Conservation (phyloP, 2,113 vertebrate species). For the Muscicapa adusta region DNA sequence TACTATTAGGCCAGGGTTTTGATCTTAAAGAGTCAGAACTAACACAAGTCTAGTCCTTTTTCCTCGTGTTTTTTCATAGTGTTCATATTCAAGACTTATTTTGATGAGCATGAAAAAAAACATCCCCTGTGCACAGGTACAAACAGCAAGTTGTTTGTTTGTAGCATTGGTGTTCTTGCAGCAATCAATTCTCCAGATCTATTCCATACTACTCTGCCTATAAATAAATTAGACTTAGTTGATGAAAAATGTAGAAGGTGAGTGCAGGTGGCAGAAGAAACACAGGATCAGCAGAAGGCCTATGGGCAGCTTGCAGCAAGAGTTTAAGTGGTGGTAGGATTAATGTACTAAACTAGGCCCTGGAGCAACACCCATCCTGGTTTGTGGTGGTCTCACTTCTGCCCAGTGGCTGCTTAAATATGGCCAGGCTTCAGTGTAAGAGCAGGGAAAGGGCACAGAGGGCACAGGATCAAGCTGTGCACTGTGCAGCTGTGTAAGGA, state of each 20-base stretch:
- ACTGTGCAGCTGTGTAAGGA: too few relatives aligned
- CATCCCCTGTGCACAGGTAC: not conserved
- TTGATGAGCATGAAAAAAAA: not conserved
- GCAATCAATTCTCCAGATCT: not conserved
- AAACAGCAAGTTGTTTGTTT: not conserved
- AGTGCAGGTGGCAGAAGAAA: not conserved
- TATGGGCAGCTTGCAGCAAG: not conserved
- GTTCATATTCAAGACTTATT: not conserved
- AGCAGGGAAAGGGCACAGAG: too few relatives aligned
- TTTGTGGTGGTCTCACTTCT: too few relatives aligned
- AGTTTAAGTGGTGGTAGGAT: not conserved
- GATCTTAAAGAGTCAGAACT: not conserved
- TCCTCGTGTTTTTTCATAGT: not conserved
- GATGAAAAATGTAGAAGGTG: not conserved
- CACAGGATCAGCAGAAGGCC: rapidly evolving
- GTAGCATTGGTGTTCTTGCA: not conserved
- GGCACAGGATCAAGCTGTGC: too few relatives aligned
- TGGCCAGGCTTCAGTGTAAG: too few relatives aligned
- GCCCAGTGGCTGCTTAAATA: too few relatives aligned
- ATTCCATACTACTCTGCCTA: rapidly evolving
- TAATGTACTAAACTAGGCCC: not conserved
- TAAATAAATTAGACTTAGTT: not conserved
- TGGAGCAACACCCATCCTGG: not conserved
- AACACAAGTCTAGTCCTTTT: not conserved
- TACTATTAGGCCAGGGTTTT: not conserved